Base-by-base conservation (phyloP, 2,888 invertebrate species). In the Eristalis arbustorum region DNA sequence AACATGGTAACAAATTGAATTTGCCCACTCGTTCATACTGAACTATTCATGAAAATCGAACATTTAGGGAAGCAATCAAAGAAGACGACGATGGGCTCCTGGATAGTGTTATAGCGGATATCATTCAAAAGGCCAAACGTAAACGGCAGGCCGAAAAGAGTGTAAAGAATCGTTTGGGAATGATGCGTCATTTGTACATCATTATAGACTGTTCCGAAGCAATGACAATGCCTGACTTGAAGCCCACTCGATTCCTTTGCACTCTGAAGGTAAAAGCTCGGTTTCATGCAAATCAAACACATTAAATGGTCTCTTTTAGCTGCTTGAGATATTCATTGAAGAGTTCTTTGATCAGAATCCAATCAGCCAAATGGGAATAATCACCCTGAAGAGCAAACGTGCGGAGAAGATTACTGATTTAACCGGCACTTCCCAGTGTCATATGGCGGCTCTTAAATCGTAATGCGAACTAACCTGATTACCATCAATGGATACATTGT, bases 331-430 rank as follows among this genome's bases (percentile, higher is more conserved):
- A 88, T 99, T 99, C 92, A 95, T 99, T 80, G 97, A 98, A 89
- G 98, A 99, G 92, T 99, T 97, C 92, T 99, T 99, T 93, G 99
- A 99, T 93, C 98, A 99, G 92, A 99, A 99, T 93, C 99, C 99
- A 11, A 97, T 99, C 73, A 98, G 99, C 91, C 99, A 99, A 93
- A 93, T 99, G 88, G 99, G 99, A 28, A 94, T 99, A 49, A 96
- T 99, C 88, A 94, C 96, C 11, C 96, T 98, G 91, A 96, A 96
- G 90, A 98, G 98, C 91, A 99, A 99, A 93, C 94, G 98, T 89
- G 98, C 98, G 1, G 99, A 99, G 91, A 98, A 96, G 93, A 93
- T 98, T 4, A 96, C 97, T 62, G 98, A 98, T 89, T 93, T 99
- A 49, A 96, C 97, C 84, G 99, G 99, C 89, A 97, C 97, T 92